phyloP scores from a whole-genome alignment of 2,113 vertebrate genomes.

The Amphiprion percula region DNA sequence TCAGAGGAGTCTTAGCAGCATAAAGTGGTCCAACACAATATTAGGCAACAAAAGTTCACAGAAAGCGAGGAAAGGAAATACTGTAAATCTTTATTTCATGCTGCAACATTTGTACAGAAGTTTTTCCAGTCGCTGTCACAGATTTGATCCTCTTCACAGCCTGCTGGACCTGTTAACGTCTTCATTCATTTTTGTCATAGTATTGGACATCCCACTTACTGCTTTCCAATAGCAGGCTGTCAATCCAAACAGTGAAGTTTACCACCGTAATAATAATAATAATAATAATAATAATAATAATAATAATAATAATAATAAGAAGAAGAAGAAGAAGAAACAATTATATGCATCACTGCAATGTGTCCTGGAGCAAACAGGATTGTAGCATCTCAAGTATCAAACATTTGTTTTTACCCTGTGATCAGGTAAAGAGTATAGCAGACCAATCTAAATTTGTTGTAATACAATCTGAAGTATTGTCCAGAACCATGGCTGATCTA shows the following conservation, averaged over 20 bases:
- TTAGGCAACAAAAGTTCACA: not conserved
- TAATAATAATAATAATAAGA: too few species aligned
- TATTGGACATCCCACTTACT: conserved; percentile 27
- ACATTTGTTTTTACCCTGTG: not conserved
- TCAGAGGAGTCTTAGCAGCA: too few species aligned
- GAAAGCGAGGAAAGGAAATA: conserved; percentile 25
- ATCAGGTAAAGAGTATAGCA: not conserved
- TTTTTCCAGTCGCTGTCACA: conserved; percentile 31
- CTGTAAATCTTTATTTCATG: conserved; percentile 72
- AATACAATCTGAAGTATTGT: conserved; percentile 8
- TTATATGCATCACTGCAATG: not conserved
- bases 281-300: too few species aligned
- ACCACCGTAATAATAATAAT: not conserved
- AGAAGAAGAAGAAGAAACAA: too few species aligned
- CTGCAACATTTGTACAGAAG: conserved; percentile 68
- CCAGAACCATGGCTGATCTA: conserved; percentile 27
- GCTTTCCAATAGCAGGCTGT: conserved; percentile 30
- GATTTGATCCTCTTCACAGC: conserved; percentile 6
- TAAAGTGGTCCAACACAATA: too few species aligned
- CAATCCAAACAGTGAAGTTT: not conserved
- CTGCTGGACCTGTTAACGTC: conserved; percentile 6
- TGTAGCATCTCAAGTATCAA: not conserved
- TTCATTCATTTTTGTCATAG: conserved; percentile 24
- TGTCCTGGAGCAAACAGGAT: not conserved
- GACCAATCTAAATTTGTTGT: not conserved